Percentiles rank a stretch among this genome's conserved stretches.
These are phyloP conservation scores for Pachycephus smyrnensis DNA, from an alignment of 2,888 invertebrate genomes.

Conservation along the genomic window DNA sequence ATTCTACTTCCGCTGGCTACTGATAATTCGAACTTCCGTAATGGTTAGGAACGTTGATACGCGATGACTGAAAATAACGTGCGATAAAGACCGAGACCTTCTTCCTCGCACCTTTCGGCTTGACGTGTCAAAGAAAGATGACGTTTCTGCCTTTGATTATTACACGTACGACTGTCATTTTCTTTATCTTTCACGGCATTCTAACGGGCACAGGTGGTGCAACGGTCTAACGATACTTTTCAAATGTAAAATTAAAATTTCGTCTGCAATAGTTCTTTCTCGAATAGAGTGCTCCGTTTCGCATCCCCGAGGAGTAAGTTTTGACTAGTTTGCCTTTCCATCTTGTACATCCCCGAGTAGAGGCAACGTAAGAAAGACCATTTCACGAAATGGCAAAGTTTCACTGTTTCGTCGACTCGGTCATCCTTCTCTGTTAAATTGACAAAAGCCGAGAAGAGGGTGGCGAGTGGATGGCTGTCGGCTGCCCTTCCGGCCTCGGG, in stretches of 20 bases:
- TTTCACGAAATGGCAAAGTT: not conserved
- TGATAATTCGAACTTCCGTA: slow-evolving; percentile 2
- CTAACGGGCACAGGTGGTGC: not conserved
- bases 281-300: not conserved
- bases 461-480: not conserved
- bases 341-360: not conserved
- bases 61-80: not conserved
- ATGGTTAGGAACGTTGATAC: not conserved
- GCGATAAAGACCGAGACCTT: not conserved
- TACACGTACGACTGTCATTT: too few relatives aligned
- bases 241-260: not conserved
- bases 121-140: too few relatives aligned
- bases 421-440: not conserved
- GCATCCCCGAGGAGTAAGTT: not conserved
- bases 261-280: not conserved
- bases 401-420: not conserved
- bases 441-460: not conserved
- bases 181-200: not conserved
- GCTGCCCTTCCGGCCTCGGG: not conserved
- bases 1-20: not conserved
- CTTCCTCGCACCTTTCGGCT: not conserved
- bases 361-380: not conserved
- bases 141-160: too few relatives aligned
- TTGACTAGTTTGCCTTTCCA: not conserved
- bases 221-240: not conserved